Evolutionary conservation across 1,140 invertebrate species (phyloP).

Genomic region (Trichonephila clavata): DNA sequence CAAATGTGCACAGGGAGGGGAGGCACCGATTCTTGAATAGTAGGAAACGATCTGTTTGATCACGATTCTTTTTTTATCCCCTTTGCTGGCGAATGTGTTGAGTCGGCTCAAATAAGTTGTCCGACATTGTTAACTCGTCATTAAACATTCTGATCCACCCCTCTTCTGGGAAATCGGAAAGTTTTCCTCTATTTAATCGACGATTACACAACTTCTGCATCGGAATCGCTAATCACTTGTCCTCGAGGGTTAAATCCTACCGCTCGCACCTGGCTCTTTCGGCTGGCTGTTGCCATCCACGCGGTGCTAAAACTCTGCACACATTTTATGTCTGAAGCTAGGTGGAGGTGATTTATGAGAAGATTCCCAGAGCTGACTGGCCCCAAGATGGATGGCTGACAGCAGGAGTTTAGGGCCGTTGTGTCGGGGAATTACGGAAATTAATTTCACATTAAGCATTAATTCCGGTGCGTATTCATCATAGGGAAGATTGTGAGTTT

Average conservation of each 20-base stretch:
- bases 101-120: slow-evolving; percentile 11
- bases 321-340: background rate
- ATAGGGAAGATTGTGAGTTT: background rate
- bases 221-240: slow-evolving; percentile 6
- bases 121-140: background rate
- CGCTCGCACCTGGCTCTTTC: background rate
- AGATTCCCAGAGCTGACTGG: slow-evolving; percentile 50
- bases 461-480: slow-evolving; percentile 46
- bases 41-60: background rate
- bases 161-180: background rate
- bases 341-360: slow-evolving; percentile 54
- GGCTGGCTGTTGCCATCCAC: background rate
- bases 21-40: background rate
- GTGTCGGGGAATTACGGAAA: slow-evolving; percentile 61
- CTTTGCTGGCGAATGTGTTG: background rate
- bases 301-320: background rate
- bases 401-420: slow-evolving; percentile 33
- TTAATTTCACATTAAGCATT: slow-evolving; percentile 71
- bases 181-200: background rate
- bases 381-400: background rate
- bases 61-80: background rate
- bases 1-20: background rate
- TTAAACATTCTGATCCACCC: slow-evolving; percentile 5
- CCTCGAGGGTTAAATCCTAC: background rate
- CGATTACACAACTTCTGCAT: slow-evolving; percentile 9